Conservation (phyloP, 2,797 vertebrate genomes). For the Delichon dasypus region DNA sequence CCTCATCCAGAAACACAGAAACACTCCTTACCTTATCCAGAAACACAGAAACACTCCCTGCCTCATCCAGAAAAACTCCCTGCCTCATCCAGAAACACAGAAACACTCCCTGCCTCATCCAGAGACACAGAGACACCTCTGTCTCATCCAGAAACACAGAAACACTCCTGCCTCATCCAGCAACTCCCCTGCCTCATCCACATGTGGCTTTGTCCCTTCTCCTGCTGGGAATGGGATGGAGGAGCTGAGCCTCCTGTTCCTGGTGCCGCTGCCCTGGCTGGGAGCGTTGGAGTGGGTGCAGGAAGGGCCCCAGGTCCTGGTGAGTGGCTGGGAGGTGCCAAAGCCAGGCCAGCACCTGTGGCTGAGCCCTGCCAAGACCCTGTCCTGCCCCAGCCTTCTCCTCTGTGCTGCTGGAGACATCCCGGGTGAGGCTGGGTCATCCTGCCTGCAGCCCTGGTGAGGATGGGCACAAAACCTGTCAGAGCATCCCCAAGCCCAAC, state of each 20-base stretch:
- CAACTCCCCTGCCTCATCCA: background rate
- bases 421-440: background rate
- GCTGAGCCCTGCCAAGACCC: background rate
- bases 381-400: background rate
- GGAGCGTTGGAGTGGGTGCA: background rate
- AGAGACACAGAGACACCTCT: too few species aligned
- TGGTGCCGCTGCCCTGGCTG: background rate
- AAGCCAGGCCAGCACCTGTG: background rate
- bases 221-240: background rate
- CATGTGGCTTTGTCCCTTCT: background rate
- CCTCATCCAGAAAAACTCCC: too few species aligned
- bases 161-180: background rate
- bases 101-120: background rate
- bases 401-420: rapidly evolving
- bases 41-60: background rate
- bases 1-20: too few species aligned
- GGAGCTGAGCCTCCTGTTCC: background rate
- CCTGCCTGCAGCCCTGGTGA: background rate
- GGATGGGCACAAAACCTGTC: background rate
- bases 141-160: background rate
- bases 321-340: background rate
- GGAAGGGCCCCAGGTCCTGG: background rate
- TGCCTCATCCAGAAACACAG: too few species aligned
- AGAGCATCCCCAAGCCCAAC: background rate
- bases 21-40: background rate